Evolutionary conservation across 2,113 vertebrate species (phyloP).

Genomic region (Scolopax mira): DNA sequence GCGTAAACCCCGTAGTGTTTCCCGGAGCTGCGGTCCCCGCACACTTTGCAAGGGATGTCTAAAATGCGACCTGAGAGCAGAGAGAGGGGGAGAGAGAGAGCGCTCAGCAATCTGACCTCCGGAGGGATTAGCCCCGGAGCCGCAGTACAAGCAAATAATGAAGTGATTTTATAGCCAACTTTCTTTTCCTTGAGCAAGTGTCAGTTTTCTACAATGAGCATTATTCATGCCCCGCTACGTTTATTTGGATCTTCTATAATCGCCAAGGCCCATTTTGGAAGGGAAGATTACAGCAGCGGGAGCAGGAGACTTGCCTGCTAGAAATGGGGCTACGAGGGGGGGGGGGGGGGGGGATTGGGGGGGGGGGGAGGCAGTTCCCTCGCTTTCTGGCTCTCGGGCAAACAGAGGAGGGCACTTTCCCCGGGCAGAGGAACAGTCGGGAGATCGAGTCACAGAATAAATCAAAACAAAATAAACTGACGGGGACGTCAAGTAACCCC

Average conservation of each 20-base stretch:
- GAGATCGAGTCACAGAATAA: background rate
- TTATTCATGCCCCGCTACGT: conserved; percentile 77
- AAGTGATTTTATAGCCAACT: conserved; percentile 79
- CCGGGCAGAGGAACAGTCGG: background rate
- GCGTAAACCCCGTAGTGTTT: conserved; percentile 99
- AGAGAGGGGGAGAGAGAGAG: background rate
- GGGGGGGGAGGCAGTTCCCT: background rate
- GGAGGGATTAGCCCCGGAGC: conserved; percentile 70
- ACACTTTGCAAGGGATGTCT: conserved; percentile 99
- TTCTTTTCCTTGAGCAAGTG: conserved; percentile 77
- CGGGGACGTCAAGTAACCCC: background rate
- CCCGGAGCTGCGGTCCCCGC: conserved; percentile 95
- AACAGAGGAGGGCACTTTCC: background rate
- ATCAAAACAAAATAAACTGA: background rate
- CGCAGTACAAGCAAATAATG: conserved; percentile 76
- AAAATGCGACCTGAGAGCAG: conserved; percentile 90
- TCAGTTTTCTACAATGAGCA: conserved; percentile 77
- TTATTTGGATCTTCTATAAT: conserved; percentile 75
- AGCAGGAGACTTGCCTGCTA: conserved; percentile 38
- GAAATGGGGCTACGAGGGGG: background rate
- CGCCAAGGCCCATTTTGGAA: conserved; percentile 66
- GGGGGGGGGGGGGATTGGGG: background rate
- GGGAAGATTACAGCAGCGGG: conserved; percentile 67
- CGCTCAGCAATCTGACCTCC: conserved; percentile 71
- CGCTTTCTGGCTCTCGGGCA: background rate